A percentile compares a stretch with the other conserved stretches of the same genome.
Conservation (phyloP, 2,113 vertebrate species). For the Odocoileus virginianus region DNA sequence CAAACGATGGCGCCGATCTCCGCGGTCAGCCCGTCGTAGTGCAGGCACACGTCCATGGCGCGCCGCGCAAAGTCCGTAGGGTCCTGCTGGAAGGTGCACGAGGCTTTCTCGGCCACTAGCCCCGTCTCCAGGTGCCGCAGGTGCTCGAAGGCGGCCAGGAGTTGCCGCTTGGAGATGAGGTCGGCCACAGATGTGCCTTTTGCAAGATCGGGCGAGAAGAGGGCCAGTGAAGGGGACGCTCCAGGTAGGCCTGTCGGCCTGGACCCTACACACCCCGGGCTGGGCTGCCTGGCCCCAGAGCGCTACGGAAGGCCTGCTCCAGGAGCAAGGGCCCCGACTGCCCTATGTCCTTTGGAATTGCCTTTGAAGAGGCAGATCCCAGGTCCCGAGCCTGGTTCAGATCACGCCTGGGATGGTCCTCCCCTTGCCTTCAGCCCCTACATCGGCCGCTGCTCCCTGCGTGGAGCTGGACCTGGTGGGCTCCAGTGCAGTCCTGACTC, state of each 20-base stretch:
- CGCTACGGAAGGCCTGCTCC: neutral
- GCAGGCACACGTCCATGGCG: constrained; percentile 80
- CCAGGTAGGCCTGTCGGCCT: neutral
- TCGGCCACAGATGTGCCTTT: constrained; percentile 72
- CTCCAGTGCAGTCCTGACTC: neutral
- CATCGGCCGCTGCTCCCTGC: neutral
- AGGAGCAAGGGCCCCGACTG: neutral
- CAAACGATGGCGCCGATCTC: constrained; percentile 71
- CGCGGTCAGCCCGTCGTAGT: constrained; percentile 72
- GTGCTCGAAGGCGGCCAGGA: constrained; percentile 79
- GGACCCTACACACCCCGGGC: accelerated
- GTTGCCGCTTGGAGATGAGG: constrained; percentile 79
- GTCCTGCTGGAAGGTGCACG: constrained; percentile 60
- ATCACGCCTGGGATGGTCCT: neutral
- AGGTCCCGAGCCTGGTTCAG: neutral
- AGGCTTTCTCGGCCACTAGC: constrained; percentile 60
- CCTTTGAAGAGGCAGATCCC: neutral
- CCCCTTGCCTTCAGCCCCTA: neutral
- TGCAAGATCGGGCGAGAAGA: neutral
- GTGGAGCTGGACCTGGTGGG: neutral
- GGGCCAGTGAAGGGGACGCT: neutral
- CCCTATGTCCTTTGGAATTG: neutral
- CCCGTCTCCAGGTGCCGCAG: constrained; percentile 75
- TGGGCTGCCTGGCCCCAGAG: no score
- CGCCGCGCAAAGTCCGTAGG: constrained; percentile 70